These are phyloP conservation scores for Bombyx huttoni DNA, from an alignment of 2,888 invertebrate genomes.

Conservation along the genomic window DNA sequence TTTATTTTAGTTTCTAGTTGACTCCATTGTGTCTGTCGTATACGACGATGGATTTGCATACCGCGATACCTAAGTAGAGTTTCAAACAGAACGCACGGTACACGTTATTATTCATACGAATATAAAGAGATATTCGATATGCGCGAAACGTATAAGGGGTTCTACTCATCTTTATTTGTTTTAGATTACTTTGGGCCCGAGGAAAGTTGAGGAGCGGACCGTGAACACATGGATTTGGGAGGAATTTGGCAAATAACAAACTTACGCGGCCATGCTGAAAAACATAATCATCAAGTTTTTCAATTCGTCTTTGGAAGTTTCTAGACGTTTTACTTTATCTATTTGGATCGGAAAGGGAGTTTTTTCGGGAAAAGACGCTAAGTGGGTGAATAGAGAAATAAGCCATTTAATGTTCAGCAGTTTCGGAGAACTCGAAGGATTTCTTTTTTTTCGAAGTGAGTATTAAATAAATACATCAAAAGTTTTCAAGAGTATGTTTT, in stretches of 20 bases:
- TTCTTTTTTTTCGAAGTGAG: background rate
- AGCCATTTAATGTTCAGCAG: background rate
- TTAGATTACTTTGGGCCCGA: constrained; percentile 63
- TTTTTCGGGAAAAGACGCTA: constrained; percentile 7
- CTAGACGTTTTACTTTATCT: constrained; percentile 14
- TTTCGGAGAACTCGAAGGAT: background rate
- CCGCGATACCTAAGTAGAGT: constrained; percentile 22
- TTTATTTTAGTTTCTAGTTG: constrained; percentile 1
- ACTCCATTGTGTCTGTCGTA: constrained; percentile 7
- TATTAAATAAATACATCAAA: background rate
- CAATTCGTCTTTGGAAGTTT: constrained; percentile 36
- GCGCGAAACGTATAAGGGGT: constrained; percentile 47
- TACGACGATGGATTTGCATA: constrained; percentile 15
- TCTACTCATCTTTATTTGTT: constrained; percentile 65
- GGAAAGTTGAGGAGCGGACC: constrained; percentile 39
- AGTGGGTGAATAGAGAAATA: background rate
- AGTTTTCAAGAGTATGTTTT: too few relatives aligned
- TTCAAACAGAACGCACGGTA: constrained; percentile 27
- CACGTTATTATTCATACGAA: constrained; percentile 51
- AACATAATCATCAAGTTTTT: constrained; percentile 51
- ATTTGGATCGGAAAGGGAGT: constrained; percentile 6
- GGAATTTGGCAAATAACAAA: constrained; percentile 25
- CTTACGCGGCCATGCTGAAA: constrained; percentile 23
- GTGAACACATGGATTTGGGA: constrained; percentile 46
- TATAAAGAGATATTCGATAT: constrained; percentile 52